Base-by-base conservation (phyloP, 2,888 invertebrate species). In the Sialis lutaria region DNA sequence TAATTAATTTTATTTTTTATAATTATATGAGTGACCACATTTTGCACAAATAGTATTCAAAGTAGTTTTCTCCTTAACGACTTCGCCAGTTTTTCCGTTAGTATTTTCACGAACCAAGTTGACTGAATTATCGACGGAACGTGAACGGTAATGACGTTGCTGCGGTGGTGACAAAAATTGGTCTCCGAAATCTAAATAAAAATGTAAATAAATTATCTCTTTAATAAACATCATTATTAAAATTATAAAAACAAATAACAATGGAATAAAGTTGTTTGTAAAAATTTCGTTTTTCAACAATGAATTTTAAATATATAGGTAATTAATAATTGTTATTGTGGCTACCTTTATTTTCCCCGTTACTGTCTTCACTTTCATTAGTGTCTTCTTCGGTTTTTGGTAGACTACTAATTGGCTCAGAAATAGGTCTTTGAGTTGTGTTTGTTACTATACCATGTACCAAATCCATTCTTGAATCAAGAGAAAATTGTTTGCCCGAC, bases 381-480 rank as follows among this genome's bases (percentile, higher is more conserved):
- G 41, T 34, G 51, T 64, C 64, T 51, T 65, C 65, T 30, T 64
- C 44, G 3, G 61, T 55, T 1, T 62, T 59, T 13, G 55, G 50
- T n/a, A 54, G 53, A 12, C 50, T 52, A 34, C 49, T 50, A 13
- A 12, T 10, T 8, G 56, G 56, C 42, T 56, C 57, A 10, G 58
- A 58, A 43, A 47, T 45, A 2, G 57, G 52, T 10, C 56, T 53
- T 10, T 54, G 53, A 4, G 54, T 53, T 12, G 55, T 55, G 35
- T 68, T 69, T 40, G 70, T 67, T 64, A 77, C 75, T 55, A 79
- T 63, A 4, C 79, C 82, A 59, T 85, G 84, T 39, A 90, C 89
- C 58, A 92, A 74, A 61, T 91, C 91, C 77, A 91, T 81, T 58
- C 87, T 80, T 0, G 91, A 91, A 66, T 92, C 92, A 55, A 92